These are phyloP conservation scores for Sula dactylatra DNA, from an alignment of 2,113 vertebrate species.

Conservation along the genomic window DNA sequence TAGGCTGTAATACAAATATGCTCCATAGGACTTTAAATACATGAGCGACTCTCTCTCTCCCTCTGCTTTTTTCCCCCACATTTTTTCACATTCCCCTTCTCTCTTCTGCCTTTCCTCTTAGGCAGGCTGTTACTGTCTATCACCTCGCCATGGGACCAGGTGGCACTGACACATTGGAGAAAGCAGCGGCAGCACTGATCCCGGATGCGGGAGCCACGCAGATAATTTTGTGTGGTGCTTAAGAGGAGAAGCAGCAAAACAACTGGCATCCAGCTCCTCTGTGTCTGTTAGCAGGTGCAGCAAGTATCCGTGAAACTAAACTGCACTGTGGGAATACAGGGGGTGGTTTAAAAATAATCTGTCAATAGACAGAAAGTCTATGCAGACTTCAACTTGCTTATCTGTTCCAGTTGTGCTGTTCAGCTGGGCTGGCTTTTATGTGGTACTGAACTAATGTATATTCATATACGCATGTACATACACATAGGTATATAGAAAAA, in stretches of 20 bases:
- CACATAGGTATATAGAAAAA: not conserved
- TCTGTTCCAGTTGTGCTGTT: not conserved
- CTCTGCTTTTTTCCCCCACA: accelerated
- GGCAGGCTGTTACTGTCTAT: not conserved
- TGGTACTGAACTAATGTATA: not conserved
- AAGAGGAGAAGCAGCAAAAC: not conserved
- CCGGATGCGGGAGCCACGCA: not conserved
- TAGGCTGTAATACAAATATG: not conserved
- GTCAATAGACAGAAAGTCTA: not conserved
- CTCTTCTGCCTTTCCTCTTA: not conserved
- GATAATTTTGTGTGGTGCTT: not conserved
- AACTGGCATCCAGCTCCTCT: not conserved
- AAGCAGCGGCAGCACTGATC: not conserved
- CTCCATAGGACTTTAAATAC: not conserved
- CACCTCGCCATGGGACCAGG: not conserved
- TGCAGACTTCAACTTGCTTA: not conserved
- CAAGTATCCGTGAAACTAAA: not conserved
- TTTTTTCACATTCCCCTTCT: not conserved
- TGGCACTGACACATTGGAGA: not conserved
- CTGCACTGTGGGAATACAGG: not conserved
- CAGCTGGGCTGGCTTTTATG: not conserved
- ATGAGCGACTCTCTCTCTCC: not conserved
- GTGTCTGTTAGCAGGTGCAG: not conserved
- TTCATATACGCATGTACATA: not conserved
- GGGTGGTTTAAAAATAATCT: not conserved